Conservation (phyloP, 2,797 vertebrate species). For the Furcifer pardalis region DNA sequence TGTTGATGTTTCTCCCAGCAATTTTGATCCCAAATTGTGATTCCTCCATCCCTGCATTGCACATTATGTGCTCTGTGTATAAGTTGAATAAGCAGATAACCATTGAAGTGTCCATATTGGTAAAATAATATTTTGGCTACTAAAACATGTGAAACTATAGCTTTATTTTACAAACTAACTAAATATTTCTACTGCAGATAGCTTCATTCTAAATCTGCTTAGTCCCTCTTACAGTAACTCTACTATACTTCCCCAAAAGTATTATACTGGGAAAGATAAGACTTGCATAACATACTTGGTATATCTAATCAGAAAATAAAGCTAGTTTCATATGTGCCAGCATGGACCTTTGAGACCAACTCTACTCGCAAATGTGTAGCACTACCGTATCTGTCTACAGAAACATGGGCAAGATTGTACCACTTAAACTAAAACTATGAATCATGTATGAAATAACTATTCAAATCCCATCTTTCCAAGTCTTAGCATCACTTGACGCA, state of each 20-base stretch:
- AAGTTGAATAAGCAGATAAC: no score
- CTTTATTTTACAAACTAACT: neutral
- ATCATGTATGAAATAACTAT: neutral
- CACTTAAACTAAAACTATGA: neutral
- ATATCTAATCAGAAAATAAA: neutral
- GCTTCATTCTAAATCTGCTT: neutral
- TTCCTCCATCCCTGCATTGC: no score
- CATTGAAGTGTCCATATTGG: neutral
- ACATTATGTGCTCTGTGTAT: no score
- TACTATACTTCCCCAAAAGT: neutral
- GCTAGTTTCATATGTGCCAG: neutral
- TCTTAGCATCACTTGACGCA: no score
- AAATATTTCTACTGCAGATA: neutral
- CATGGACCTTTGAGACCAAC: neutral
- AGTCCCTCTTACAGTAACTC: neutral
- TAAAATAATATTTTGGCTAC: neutral
- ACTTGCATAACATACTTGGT: accelerated
- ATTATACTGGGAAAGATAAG: neutral
- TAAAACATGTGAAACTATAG: neutral
- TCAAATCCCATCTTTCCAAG: neutral
- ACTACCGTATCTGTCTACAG: neutral
- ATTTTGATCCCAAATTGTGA: no score
- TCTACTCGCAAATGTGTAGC: neutral
- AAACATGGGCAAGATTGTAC: neutral
- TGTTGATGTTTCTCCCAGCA: no score